phyloP scores from a whole-genome alignment of 64 coral and sea anemone species.

The Porites lutea region DNA sequence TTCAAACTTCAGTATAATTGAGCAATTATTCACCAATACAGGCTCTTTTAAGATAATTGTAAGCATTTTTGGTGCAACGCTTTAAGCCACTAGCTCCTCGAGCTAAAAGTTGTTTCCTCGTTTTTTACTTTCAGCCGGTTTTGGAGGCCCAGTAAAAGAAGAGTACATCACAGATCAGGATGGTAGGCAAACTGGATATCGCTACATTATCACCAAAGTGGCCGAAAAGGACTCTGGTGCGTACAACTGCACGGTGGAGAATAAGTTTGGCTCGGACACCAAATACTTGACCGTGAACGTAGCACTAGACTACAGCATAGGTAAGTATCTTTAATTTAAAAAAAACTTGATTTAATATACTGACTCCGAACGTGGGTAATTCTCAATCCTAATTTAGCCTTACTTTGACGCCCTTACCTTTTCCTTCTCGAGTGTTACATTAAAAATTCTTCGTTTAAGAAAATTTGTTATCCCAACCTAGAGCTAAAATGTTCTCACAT shows the following conservation, averaged over 20 bases:
- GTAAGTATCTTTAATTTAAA: not conserved
- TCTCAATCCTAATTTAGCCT: too few relatives aligned
- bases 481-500: too few relatives aligned
- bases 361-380: not conserved
- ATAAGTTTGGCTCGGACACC: constrained; percentile 24
- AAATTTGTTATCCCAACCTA: too few relatives aligned
- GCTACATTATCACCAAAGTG: constrained; percentile 31
- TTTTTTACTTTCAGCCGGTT: constrained; percentile 30
- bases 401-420: too few relatives aligned
- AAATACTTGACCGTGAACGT: constrained; percentile 27
- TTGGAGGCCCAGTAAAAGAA: constrained; percentile 38
- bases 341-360: not conserved
- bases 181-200: constrained; percentile 30
- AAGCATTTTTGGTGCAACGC: not conserved
- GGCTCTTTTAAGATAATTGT: too few relatives aligned
- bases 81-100: not conserved
- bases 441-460: too few relatives aligned
- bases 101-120: not conserved
- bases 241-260: constrained; percentile 43
- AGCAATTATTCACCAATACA: too few relatives aligned
- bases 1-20: too few relatives aligned
- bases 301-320: not conserved
- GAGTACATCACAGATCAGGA: constrained; percentile 3
- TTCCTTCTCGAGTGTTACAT: too few relatives aligned
- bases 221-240: constrained; percentile 46